A percentile compares a stretch with the other conserved stretches of the same genome.
Conservation (phyloP, 2,888 invertebrate genomes). For the Sussaba pulchella region DNA sequence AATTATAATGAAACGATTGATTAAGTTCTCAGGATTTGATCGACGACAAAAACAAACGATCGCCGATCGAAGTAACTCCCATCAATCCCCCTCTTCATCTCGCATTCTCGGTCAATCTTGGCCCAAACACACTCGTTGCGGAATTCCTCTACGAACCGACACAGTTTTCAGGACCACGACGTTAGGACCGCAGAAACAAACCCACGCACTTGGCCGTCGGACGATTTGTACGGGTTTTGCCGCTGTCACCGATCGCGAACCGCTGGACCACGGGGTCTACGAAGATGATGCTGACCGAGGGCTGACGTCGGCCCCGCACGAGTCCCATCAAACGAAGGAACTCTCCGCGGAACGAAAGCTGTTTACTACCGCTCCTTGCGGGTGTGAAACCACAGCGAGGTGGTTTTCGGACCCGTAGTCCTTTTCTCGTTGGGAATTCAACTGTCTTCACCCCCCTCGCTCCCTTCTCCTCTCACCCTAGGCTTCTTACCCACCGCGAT, state of each 20-base stretch:
- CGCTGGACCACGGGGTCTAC: conserved; percentile 53
- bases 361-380: conserved; percentile 79
- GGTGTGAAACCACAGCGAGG: conserved; percentile 84
- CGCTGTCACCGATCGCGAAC: conserved; percentile 35
- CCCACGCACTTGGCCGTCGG: conserved; percentile 51
- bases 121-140: neutral
- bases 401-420: conserved; percentile 83
- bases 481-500: conserved; percentile 46
- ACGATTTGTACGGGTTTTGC: conserved; percentile 34
- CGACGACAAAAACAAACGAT: neutral
- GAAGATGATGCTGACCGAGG: conserved; percentile 59
- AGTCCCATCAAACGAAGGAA: conserved; percentile 78
- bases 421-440: conserved; percentile 58
- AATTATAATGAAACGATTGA: no score
- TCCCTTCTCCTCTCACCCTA: neutral
- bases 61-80: neutral
- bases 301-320: conserved; percentile 62
- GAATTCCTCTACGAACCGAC: conserved; percentile 21
- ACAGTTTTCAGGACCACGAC: conserved; percentile 38
- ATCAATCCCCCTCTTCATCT: neutral
- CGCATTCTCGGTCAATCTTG: neutral
- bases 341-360: conserved; percentile 69
- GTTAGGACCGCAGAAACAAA: neutral
- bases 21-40: no score
- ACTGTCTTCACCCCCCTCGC: conserved; percentile 27